phyloP scores from a whole-genome alignment of 2,797 vertebrate genomes.

The Glyptemys insculpta region DNA sequence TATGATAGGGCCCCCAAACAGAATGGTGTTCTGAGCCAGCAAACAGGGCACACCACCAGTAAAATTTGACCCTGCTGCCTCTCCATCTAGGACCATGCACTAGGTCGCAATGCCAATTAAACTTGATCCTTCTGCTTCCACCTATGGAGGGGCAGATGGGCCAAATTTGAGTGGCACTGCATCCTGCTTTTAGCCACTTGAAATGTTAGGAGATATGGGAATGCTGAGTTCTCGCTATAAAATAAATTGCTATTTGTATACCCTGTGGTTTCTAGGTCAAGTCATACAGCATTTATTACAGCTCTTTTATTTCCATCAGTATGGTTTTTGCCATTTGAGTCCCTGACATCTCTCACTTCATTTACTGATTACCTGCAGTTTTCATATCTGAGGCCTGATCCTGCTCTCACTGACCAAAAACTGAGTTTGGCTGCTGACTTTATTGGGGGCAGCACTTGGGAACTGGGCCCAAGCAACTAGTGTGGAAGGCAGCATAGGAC shows the following conservation, averaged over 20 bases:
- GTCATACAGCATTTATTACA: not conserved
- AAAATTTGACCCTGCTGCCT: not conserved
- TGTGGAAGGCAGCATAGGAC: conserved; percentile 8
- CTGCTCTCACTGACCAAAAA: not conserved
- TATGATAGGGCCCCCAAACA: not conserved
- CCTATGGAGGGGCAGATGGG: not conserved
- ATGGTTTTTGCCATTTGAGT: not conserved
- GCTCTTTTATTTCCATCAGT: not conserved
- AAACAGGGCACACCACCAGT: not conserved
- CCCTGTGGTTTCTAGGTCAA: not conserved
- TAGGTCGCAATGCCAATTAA: not conserved
- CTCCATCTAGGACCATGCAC: not conserved
- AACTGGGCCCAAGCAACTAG: not conserved
- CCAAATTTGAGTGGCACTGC: not conserved
- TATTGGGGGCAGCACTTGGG: not conserved
- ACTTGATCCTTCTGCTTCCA: not conserved
- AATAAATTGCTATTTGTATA: not conserved
- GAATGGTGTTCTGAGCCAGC: not conserved
- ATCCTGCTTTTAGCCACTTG: not conserved
- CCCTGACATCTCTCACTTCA: not conserved
- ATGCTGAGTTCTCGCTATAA: not conserved
- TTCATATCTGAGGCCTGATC: fast-evolving
- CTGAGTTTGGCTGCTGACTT: not conserved
- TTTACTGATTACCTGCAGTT: not conserved
- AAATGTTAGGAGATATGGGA: not conserved